phyloP scores from a whole-genome alignment of 1,140 invertebrate species.

The Dreissena polymorpha region DNA sequence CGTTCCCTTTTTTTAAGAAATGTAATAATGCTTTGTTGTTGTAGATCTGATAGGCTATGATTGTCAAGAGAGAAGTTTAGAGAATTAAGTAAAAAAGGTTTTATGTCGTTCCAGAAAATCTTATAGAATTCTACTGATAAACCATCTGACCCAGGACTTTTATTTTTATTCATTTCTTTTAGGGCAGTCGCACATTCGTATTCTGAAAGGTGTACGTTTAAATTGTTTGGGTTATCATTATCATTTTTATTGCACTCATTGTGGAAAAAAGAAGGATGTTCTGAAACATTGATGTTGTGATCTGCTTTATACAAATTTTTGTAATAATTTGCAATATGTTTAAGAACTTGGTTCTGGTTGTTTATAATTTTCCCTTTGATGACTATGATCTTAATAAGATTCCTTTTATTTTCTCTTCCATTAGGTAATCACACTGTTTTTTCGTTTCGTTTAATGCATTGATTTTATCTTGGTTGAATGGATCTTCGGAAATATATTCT shows the following conservation, averaged over 20 bases:
- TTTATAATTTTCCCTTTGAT: conserved; percentile 4
- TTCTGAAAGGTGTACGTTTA: conserved; percentile 12
- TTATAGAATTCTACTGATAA: conserved; percentile 15
- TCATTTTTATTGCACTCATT: background rate
- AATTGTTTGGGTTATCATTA: background rate
- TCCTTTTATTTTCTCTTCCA: background rate
- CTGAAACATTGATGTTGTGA: background rate
- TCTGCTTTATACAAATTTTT: conserved; percentile 5
- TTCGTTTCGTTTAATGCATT: too few species aligned
- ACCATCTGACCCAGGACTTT: conserved; percentile 8
- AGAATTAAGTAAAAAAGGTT: conserved; percentile 17
- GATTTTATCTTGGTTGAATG: too few species aligned
- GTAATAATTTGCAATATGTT: conserved; percentile 1
- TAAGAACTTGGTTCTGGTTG: conserved; percentile 10
- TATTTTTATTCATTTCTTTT: conserved; percentile 34
- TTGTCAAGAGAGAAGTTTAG: conserved; percentile 11
- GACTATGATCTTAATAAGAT: conserved; percentile 11
- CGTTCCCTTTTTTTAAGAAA: conserved; percentile 9
- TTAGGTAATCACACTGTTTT: too few species aligned
- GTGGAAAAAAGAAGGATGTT: background rate
- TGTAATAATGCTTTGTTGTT: conserved; percentile 1
- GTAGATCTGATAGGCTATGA: background rate
- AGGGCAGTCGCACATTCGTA: background rate
- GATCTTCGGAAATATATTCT: too few species aligned
- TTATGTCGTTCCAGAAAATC: conserved; percentile 34